phyloP scores from a whole-genome alignment of 2,888 invertebrate species.

The Allolobophora icterica region DNA sequence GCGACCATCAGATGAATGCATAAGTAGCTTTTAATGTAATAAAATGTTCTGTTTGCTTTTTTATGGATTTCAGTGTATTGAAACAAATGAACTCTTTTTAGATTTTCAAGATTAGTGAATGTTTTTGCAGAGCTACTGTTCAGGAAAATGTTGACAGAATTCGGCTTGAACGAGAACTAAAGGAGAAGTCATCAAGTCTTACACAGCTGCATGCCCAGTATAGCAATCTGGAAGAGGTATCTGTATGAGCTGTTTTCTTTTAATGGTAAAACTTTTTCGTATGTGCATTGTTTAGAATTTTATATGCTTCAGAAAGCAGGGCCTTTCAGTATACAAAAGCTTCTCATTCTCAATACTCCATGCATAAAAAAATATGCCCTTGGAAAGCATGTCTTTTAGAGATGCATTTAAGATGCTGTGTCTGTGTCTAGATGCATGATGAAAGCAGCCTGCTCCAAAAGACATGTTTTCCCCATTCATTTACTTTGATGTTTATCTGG shows the following conservation, averaged over 20 bases:
- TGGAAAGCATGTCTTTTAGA: not conserved
- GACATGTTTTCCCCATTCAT: no score
- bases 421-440: no score
- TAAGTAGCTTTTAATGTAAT: not conserved
- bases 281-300: not conserved
- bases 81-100: not conserved
- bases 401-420: no score
- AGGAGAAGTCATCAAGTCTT: conserved; percentile 64
- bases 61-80: not conserved
- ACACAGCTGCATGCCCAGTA: conserved; percentile 62
- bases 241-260: conserved; percentile 15
- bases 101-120: not conserved
- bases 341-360: not conserved
- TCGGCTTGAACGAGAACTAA: conserved; percentile 64
- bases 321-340: not conserved
- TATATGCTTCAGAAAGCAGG: not conserved
- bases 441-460: no score
- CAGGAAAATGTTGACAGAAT: conserved; percentile 67
- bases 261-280: not conserved
- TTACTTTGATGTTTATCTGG: no score
- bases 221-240: conserved; percentile 62
- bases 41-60: not conserved
- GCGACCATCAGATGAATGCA: no score
- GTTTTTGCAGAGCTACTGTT: conserved; percentile 53
- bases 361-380: not conserved